These are phyloP conservation scores for Mamestra configurata DNA, from an alignment of 1,140 invertebrate genomes.

Conservation along the genomic window DNA sequence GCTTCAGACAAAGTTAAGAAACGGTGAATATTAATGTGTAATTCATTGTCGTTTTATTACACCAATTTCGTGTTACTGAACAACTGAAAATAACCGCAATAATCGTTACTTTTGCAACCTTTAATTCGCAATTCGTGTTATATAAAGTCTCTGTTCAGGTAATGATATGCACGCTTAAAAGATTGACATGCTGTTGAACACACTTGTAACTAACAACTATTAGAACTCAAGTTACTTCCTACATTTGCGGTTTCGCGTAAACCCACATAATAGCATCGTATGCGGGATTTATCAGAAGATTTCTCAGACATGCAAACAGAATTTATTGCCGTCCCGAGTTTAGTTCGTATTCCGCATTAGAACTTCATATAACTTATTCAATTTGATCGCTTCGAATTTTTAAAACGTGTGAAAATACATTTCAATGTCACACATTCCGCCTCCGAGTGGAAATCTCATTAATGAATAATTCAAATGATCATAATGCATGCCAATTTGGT, in stretches of 20 bases:
- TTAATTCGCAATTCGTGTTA: not conserved
- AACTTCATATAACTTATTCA: slow-evolving; percentile 32
- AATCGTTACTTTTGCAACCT: not conserved
- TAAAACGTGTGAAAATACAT: slow-evolving; percentile 46
- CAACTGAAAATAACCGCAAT: not conserved
- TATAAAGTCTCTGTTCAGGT: not conserved
- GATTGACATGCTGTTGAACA: not conserved
- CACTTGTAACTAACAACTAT: slow-evolving; percentile 35
- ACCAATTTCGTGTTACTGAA: not conserved
- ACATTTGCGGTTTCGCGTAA: slow-evolving; percentile 56
- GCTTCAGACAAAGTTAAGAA: not conserved
- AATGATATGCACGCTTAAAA: not conserved
- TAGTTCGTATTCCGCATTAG: slow-evolving; percentile 8
- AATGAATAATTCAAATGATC: slow-evolving; percentile 47
- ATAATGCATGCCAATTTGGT: slow-evolving; percentile 34
- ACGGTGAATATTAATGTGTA: not conserved
- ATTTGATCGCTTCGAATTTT: slow-evolving; percentile 3
- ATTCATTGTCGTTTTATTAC: not conserved
- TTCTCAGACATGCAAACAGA: slow-evolving; percentile 11
- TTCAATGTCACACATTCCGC: slow-evolving; percentile 18
- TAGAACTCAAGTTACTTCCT: slow-evolving; percentile 57
- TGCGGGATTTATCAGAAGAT: slow-evolving; percentile 33
- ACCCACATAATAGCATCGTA: slow-evolving; percentile 28
- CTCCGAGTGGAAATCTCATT: slow-evolving; percentile 14
- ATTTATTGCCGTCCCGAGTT: slow-evolving; percentile 19